Conservation (phyloP, 2,113 vertebrate genomes). For the Smithornis capensis region DNA sequence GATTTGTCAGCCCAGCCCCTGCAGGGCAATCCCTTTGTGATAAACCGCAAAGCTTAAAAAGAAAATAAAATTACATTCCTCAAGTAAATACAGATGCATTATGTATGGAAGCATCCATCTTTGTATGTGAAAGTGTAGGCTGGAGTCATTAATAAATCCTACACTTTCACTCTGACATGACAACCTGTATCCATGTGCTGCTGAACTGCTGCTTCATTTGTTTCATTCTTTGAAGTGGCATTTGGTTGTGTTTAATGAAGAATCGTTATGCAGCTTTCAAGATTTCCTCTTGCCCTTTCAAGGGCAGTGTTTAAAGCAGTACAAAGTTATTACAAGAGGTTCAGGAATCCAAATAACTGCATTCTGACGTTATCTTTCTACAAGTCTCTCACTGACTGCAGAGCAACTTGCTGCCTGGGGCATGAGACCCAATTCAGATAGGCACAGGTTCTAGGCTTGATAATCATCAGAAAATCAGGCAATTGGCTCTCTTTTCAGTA, state of each 20-base stretch:
- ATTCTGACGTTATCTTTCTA: background rate
- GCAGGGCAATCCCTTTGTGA: background rate
- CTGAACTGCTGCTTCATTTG: background rate
- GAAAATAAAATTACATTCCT: background rate
- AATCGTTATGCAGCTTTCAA: rapidly evolving
- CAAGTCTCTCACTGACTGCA: background rate
- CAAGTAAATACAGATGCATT: background rate
- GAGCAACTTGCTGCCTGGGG: constrained; percentile 20
- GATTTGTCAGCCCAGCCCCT: background rate
- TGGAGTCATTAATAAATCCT: background rate
- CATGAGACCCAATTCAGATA: background rate
- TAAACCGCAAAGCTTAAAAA: background rate
- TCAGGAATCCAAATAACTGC: background rate
- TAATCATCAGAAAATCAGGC: background rate
- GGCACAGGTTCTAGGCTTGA: background rate
- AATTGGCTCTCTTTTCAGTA: background rate
- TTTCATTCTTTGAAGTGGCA: background rate
- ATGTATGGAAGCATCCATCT: background rate
- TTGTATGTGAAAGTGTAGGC: background rate
- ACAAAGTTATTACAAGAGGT: background rate
- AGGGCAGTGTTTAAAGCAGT: background rate
- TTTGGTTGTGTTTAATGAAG: background rate
- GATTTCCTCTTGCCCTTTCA: background rate
- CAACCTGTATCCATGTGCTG: background rate
- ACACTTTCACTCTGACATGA: background rate